phyloP scores from a whole-genome alignment of 30 jellyfish, hydroid and myxozoan species.

The Cassiopea xamachana region DNA sequence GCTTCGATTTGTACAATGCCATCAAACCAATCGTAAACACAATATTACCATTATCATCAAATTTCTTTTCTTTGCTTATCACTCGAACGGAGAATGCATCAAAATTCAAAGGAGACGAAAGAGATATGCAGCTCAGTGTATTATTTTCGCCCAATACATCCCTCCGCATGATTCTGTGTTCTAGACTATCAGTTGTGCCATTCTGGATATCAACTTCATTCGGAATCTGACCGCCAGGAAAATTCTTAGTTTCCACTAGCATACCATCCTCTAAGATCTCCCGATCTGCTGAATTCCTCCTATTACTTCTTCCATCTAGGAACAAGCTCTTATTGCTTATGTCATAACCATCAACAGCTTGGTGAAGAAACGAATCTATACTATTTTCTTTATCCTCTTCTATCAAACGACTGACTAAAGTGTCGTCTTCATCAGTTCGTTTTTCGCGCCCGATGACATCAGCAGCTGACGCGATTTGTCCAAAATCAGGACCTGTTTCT shows the following conservation, averaged over 20 bases:
- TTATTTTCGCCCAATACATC: not conserved
- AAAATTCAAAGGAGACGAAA: not conserved
- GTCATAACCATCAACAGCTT: not conserved
- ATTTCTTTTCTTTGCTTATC: conserved; percentile 28
- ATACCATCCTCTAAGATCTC: not conserved
- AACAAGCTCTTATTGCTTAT: not conserved
- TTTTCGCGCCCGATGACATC: not conserved
- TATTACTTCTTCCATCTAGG: not conserved
- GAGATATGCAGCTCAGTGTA: not conserved
- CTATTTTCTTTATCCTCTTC: not conserved
- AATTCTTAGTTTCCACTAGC: not conserved
- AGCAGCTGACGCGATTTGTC: not conserved
- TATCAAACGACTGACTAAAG: not conserved
- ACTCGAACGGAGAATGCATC: conserved; percentile 49
- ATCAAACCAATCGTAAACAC: conserved; percentile 44
- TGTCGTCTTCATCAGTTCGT: not conserved
- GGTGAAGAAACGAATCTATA: not conserved
- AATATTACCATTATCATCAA: conserved; percentile 29
- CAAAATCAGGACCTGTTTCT: not conserved
- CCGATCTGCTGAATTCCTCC: not conserved
- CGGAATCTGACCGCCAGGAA: not conserved
- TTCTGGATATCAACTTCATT: not conserved
- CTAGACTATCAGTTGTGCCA: not conserved
- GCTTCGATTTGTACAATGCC: conserved; percentile 48
- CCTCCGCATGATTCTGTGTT: not conserved